These are phyloP conservation scores for Drosophila hamatofila DNA, from an alignment of 2,888 invertebrate species.

Conservation along the genomic window DNA sequence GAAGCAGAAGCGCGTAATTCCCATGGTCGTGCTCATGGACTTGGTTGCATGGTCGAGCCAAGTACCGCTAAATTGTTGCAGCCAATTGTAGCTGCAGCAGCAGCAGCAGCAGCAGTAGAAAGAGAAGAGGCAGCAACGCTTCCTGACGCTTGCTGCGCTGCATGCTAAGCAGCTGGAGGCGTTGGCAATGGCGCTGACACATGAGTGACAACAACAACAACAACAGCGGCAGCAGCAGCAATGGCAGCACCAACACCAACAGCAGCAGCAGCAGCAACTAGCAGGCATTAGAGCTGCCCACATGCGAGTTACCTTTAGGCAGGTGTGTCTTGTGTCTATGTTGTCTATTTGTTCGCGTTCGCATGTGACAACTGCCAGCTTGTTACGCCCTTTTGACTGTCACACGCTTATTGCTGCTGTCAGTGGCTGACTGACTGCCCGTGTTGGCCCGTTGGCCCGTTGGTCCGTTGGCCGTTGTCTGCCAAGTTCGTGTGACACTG, in stretches of 20 bases:
- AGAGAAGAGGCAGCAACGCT: constrained; percentile 33
- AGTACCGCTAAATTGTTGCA: constrained; percentile 77
- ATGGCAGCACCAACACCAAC: constrained; percentile 15
- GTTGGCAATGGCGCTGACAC: constrained; percentile 65
- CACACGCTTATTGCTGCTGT: constrained; percentile 63
- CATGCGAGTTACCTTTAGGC: constrained; percentile 60
- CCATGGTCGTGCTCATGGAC: constrained; percentile 62
- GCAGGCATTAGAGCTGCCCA: constrained; percentile 48
- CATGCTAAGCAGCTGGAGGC: constrained; percentile 81
- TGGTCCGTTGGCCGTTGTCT: neutral
- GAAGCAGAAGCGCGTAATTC: constrained; percentile 58
- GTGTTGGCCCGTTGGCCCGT: constrained; percentile 1
- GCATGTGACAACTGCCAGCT: constrained; percentile 62
- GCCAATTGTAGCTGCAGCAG: constrained; percentile 43
- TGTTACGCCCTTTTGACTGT: constrained; percentile 72
- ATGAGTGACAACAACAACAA: constrained; percentile 60
- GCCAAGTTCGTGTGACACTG: constrained; percentile 32
- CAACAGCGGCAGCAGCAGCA: constrained; percentile 10
- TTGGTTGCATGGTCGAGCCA: constrained; percentile 27
- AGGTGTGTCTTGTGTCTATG: constrained; percentile 60
- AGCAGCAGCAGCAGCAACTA: constrained; percentile 14
- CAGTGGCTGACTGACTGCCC: constrained; percentile 38
- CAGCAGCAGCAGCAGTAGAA: neutral
- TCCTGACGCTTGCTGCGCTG: constrained; percentile 70
- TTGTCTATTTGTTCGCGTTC: constrained; percentile 24